These are phyloP conservation scores for Erpobdella octoculata DNA, from an alignment of 2,888 invertebrate species.

Conservation along the genomic window DNA sequence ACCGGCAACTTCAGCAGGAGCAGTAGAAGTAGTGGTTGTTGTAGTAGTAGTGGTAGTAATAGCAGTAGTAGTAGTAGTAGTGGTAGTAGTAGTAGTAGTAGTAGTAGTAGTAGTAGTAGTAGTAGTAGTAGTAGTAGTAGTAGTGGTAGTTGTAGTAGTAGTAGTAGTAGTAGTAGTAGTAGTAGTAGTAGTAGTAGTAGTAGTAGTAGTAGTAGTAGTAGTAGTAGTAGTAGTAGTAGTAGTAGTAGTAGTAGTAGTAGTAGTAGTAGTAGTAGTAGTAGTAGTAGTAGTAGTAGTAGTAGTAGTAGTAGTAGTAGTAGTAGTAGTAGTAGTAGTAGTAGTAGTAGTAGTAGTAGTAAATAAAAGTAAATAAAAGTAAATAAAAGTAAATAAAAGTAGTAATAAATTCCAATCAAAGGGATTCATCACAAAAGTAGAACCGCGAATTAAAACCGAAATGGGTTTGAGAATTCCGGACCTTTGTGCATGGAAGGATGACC, in stretches of 20 bases:
- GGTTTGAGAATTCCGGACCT: too few species aligned
- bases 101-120: conserved; percentile 23
- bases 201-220: conserved; percentile 22
- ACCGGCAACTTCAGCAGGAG: conserved; percentile 5
- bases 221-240: conserved; percentile 23
- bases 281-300: conserved; percentile 23
- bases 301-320: conserved; percentile 23
- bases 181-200: conserved; percentile 23
- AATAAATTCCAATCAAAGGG: too few species aligned
- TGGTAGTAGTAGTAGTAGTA: conserved; percentile 22
- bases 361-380: too few species aligned
- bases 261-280: conserved; percentile 19
- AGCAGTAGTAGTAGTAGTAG: conserved; percentile 22
- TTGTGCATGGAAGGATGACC: too few species aligned
- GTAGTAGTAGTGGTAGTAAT: conserved; percentile 21
- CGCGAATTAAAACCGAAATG: too few species aligned
- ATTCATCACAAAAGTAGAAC: too few species aligned
- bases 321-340: conserved; percentile 21
- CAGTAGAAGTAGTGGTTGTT: too few species aligned
- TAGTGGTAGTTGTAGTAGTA: conserved; percentile 21
- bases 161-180: conserved; percentile 23
- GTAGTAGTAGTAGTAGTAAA: conserved; percentile 21
- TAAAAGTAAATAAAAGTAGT: too few species aligned
- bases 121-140: conserved; percentile 23
- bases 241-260: conserved; percentile 19